phyloP scores from a whole-genome alignment of 2,797 vertebrate genomes.

The Sebastes iracundus region DNA sequence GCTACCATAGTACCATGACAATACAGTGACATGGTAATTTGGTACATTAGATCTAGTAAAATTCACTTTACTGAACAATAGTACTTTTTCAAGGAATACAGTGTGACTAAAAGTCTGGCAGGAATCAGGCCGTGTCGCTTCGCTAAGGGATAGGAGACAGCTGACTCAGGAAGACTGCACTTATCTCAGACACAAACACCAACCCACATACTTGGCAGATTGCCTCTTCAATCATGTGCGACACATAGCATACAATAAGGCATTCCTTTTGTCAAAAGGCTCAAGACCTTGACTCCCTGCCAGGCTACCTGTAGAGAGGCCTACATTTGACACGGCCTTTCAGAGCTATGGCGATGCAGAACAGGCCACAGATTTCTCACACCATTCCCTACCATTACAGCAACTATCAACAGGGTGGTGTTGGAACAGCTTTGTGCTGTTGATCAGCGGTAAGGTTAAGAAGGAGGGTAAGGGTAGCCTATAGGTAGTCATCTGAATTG shows the following conservation, averaged over 20 bases:
- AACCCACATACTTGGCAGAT: conserved; percentile 24
- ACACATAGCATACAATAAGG: not conserved
- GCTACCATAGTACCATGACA: not conserved
- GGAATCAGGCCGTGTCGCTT: conserved; percentile 7
- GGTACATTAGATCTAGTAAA: not conserved
- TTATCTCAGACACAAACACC: conserved; percentile 16
- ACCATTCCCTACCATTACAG: not conserved
- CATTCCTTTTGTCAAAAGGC: conserved; percentile 24
- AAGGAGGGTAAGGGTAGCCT: not conserved
- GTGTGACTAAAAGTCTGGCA: not conserved
- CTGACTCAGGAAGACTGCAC: conserved; percentile 50
- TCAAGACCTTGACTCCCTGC: conserved; percentile 31
- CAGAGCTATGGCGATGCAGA: not conserved
- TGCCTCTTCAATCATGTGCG: conserved; percentile 49
- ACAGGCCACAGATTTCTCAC: conserved; percentile 5
- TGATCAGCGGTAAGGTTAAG: not conserved
- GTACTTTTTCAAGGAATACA: not conserved
- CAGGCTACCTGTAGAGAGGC: not conserved
- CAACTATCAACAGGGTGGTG: not conserved
- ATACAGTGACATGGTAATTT: not conserved
- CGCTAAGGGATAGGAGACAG: conserved; percentile 36
- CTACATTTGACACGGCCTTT: conserved; percentile 21
- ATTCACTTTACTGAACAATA: not conserved
- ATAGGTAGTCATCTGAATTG: not conserved
- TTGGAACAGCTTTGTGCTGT: not conserved